These are phyloP conservation scores for Andrena haemorrhoa DNA, from an alignment of 2,888 invertebrate species.

Conservation along the genomic window DNA sequence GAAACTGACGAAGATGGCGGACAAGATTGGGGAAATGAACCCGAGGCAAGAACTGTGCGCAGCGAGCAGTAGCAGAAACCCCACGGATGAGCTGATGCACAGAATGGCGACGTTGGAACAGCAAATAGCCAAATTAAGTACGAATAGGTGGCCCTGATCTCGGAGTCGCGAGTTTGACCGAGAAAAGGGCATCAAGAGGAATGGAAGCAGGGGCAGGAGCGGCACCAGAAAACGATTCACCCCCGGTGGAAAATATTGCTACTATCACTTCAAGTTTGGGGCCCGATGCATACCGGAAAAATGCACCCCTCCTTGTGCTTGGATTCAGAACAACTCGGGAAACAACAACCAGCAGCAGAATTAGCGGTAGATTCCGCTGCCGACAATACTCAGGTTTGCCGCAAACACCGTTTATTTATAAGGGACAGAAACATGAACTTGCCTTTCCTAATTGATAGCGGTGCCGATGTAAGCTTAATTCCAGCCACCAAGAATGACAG, in stretches of 20 bases:
- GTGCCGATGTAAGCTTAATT: slow-evolving; percentile 13
- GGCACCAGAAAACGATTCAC: background rate
- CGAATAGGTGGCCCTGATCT: background rate
- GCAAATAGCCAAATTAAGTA: slow-evolving; percentile 7
- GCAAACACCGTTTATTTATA: slow-evolving; percentile 9
- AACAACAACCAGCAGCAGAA: slow-evolving; percentile 8
- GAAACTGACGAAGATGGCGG: too few relatives aligned
- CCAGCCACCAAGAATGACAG: background rate
- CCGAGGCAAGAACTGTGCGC: too few relatives aligned
- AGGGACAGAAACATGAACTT: background rate
- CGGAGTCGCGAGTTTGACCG: background rate
- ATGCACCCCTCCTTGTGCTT: slow-evolving; percentile 6
- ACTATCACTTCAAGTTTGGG: background rate
- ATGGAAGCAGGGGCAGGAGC: background rate
- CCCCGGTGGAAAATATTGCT: slow-evolving; percentile 11
- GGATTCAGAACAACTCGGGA: background rate
- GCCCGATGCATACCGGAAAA: background rate
- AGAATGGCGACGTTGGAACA: slow-evolving; percentile 3
- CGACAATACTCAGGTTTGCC: background rate
- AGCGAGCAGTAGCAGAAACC: too few relatives aligned
- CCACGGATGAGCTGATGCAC: background rate
- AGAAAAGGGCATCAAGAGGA: background rate
- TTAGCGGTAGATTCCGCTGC: slow-evolving; percentile 9
- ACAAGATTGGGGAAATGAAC: too few relatives aligned
- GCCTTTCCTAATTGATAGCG: slow-evolving; percentile 15